Conservation (phyloP, 2,888 invertebrate species). For the Ophonus ardosiacus region DNA sequence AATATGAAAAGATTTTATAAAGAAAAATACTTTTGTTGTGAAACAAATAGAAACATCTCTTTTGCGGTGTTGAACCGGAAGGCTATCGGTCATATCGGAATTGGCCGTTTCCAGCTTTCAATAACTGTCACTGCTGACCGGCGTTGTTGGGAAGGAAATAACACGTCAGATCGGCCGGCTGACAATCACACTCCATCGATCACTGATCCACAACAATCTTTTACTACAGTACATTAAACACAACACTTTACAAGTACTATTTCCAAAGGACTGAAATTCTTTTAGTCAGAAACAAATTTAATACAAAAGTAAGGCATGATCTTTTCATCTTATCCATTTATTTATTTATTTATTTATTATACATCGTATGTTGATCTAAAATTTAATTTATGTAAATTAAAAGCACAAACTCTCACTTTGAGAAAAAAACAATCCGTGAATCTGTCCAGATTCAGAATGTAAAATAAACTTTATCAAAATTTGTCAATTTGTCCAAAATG, state of each 20-base stretch:
- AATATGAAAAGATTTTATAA: background rate
- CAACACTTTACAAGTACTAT: background rate
- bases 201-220: background rate
- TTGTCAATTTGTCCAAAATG: too few relatives aligned
- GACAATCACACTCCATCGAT: constrained; percentile 9
- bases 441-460: too few relatives aligned
- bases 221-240: background rate
- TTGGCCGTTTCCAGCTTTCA: constrained; percentile 63
- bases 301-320: too few relatives aligned
- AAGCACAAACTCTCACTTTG: too few relatives aligned
- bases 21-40: background rate
- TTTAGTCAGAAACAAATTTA: background rate
- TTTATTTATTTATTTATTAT: too few relatives aligned
- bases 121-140: constrained; percentile 59
- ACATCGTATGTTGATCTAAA: too few relatives aligned
- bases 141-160: constrained; percentile 48
- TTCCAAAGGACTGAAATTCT: background rate
- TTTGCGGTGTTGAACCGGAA: constrained; percentile 52
- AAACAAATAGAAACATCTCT: constrained; percentile 53
- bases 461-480: too few relatives aligned
- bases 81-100: constrained; percentile 61
- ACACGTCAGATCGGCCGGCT: constrained; percentile 40
- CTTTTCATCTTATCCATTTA: too few relatives aligned
- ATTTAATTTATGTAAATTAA: too few relatives aligned
- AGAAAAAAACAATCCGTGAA: too few relatives aligned